These are phyloP conservation scores for Rotaria socialis DNA, from an alignment of 2,888 invertebrate species.

Conservation along the genomic window DNA sequence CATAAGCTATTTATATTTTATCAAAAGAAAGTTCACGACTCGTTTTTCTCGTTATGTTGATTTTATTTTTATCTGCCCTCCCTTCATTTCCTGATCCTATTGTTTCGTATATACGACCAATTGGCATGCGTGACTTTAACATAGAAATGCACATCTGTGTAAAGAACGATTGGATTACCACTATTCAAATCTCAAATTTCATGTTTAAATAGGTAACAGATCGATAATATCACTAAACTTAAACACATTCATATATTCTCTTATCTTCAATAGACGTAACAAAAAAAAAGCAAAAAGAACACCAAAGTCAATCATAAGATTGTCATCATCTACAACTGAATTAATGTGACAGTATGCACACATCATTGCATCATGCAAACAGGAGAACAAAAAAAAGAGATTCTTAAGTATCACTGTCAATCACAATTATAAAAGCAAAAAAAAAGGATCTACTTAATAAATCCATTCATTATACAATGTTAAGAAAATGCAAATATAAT, in stretches of 20 bases:
- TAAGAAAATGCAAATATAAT: neutral
- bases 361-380: slow-evolving; percentile 1
- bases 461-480: slow-evolving; percentile 1
- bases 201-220: neutral
- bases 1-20: neutral
- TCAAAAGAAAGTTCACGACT: neutral
- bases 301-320: neutral
- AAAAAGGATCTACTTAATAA: slow-evolving; percentile 6
- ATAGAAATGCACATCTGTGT: neutral
- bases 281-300: neutral
- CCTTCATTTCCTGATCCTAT: neutral
- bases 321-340: neutral
- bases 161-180: neutral
- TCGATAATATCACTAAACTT: neutral
- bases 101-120: neutral
- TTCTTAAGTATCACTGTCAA: slow-evolving; percentile 32
- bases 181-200: neutral
- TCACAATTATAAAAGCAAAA: slow-evolving; percentile 18
- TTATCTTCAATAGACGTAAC: neutral
- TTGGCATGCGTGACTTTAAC: neutral
- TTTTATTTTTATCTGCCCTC: neutral
- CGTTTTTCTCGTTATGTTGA: neutral
- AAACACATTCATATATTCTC: neutral
- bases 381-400: neutral
- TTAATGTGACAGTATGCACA: slow-evolving; percentile 9